Evolutionary conservation across 2,797 vertebrate genomes (phyloP).

Genomic region (Aldrovandia affinis): DNA sequence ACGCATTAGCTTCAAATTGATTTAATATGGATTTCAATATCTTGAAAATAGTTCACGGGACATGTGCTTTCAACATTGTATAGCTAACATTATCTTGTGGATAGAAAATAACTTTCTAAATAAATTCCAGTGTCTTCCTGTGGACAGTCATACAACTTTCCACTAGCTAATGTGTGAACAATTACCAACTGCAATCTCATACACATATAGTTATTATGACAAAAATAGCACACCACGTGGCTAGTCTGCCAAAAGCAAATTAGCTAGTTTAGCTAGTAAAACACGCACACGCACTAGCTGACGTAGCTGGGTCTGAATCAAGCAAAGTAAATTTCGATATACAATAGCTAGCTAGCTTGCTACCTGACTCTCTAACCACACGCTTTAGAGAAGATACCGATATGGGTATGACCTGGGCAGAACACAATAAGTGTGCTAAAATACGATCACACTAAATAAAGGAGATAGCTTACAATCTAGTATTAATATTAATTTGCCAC

Average conservation of each 20-base stretch:
- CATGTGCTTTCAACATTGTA: too few species aligned
- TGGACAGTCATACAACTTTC: neutral
- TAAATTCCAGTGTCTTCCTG: neutral
- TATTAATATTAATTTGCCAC: neutral
- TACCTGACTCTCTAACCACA: neutral
- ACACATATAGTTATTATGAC: neutral
- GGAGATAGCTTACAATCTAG: neutral
- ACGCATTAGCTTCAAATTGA: too few species aligned
- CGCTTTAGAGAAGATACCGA: neutral
- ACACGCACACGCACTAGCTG: neutral
- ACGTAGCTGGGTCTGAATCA: neutral
- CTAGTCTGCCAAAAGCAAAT: neutral
- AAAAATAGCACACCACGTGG: neutral
- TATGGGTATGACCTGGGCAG: neutral
- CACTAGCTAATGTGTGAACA: neutral
- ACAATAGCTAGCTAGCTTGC: neutral
- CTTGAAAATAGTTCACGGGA: neutral
- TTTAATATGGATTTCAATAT: neutral
- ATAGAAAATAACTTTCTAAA: neutral
- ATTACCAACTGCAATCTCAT: neutral
- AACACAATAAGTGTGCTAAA: neutral
- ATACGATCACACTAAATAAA: neutral
- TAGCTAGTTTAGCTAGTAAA: neutral
- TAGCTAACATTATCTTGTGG: neutral
- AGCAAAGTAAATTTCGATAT: neutral